A percentile compares a stretch with the other conserved stretches of the same genome.
These are phyloP conservation scores for Peribatodes rhomboidaria DNA, from an alignment of 2,888 invertebrate genomes.

Conservation along the genomic window DNA sequence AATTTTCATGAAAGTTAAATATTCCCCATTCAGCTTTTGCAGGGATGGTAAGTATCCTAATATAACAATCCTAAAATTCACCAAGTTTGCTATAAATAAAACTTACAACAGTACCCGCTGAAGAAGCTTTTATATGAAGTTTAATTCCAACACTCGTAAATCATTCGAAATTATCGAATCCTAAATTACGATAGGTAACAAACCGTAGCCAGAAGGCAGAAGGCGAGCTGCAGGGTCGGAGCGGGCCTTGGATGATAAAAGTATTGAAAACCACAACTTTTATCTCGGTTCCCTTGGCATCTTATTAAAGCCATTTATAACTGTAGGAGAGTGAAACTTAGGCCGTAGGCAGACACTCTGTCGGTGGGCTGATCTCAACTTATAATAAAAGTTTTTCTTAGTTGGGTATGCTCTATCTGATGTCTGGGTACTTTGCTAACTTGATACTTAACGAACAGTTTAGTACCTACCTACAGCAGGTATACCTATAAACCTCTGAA, in stretches of 20 bases:
- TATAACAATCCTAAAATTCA: constrained; percentile 21
- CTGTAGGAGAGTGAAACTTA: constrained; percentile 36
- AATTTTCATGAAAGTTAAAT: background rate
- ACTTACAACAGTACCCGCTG: constrained; percentile 24
- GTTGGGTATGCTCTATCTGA: constrained; percentile 20
- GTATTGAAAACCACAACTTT: constrained; percentile 55
- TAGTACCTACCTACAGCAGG: background rate
- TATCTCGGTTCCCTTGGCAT: constrained; percentile 55
- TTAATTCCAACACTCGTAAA: constrained; percentile 45
- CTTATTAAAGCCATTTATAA: constrained; percentile 54
- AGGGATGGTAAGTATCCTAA: constrained; percentile 3
- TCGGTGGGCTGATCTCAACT: constrained; percentile 34
- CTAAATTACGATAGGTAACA: constrained; percentile 47
- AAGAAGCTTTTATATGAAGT: constrained; percentile 33
- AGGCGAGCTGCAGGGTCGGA: constrained; percentile 43
- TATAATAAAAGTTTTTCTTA: constrained; percentile 31
- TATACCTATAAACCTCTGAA: too few species aligned
- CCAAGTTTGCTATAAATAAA: constrained; percentile 28
- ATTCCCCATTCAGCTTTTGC: background rate
- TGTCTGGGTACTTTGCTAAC: constrained; percentile 6
- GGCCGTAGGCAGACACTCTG: constrained; percentile 37
- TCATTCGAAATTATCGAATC: constrained; percentile 46
- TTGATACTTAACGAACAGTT: background rate
- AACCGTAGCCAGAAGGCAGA: constrained; percentile 48
- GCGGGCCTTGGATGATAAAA: constrained; percentile 54